Base-by-base conservation (phyloP, 2,797 vertebrate genomes). In the Choloepus didactylus region DNA sequence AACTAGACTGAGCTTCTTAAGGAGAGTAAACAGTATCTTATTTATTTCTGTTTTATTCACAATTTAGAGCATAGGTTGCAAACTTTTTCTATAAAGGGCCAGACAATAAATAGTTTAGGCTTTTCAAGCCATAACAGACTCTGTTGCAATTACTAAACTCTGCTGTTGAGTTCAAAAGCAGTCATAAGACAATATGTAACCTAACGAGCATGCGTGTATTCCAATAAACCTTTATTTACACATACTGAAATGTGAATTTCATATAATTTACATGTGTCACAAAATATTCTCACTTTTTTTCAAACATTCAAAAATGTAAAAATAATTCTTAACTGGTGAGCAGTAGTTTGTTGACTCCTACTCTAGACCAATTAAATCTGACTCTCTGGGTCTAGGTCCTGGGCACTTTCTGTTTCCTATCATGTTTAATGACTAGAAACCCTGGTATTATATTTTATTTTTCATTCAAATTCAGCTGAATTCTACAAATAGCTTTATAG, bases 351-450 rank as follows among this genome's bases (percentile, higher is more conserved):
- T 31, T 9, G 60, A 44, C 27, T 60, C n/a, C 15, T 84, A 44
- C 54, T 81, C 92, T 72, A 41, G 60, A 93, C n/a, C 89, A 73
- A 80, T 38, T 56, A 69, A 38, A 38, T 69, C 35, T 21, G 35
- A 94, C 66, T 66, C 21, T 84, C 73, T 85, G 35, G n/a, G 25
- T 59, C n/a, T 79, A 64, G 6, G 11, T 76, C 67, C 16, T 67
- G 38, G 29, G 56, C 41, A 94, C 49, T 5, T 44, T 85, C 11
- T 46, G 25, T 87, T 94, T 92, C n/a, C 84, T 67, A 60, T 75
- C 35, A 87, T 67, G 31, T 69, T 69, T 95, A 90, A 83, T 62
- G 41, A 94, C 81, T 44, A 67, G 54, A 82, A 91, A 49, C 44
- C 9, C 29, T 89, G 15, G 14, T 72, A 59, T 85, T 87, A 72